Evolutionary conservation across 2,113 vertebrate genomes (phyloP).

Genomic region (Chionomys nivalis): DNA sequence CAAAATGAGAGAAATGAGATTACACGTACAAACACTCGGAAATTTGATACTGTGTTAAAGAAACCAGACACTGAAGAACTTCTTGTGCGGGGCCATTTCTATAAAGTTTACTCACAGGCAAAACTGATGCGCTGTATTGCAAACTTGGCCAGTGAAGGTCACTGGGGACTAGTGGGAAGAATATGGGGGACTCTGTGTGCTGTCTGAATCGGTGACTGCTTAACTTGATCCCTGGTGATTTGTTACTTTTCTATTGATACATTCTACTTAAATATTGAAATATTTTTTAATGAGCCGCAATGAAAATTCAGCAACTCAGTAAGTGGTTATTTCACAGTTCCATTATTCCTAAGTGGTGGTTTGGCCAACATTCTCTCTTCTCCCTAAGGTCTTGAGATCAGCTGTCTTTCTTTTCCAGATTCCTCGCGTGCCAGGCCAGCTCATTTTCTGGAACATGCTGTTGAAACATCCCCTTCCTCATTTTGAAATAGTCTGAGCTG

Average conservation of each 20-base stretch:
- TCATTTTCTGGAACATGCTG: neutral
- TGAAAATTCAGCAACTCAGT: neutral
- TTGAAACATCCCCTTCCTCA: conserved; percentile 35
- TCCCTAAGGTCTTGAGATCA: neutral
- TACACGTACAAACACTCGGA: neutral
- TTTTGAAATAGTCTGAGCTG: conserved; percentile 19
- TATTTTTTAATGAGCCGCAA: neutral
- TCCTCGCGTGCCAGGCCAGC: neutral
- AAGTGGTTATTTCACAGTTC: neutral
- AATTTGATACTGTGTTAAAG: neutral
- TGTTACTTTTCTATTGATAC: neutral
- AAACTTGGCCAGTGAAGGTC: neutral
- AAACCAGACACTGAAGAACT: neutral
- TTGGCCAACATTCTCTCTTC: neutral
- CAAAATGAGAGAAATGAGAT: conserved; percentile 3
- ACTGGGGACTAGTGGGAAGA: neutral
- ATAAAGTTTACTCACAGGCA: neutral
- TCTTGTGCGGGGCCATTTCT: neutral
- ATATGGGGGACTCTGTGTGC: neutral
- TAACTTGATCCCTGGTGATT: neutral
- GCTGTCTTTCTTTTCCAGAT: conserved; percentile 1
- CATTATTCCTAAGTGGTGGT: neutral
- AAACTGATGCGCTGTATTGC: neutral
- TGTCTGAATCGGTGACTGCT: neutral
- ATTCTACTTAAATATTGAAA: neutral